Evolutionary conservation across 2,113 vertebrate species (phyloP).

Genomic region (Aplodontia rufa): DNA sequence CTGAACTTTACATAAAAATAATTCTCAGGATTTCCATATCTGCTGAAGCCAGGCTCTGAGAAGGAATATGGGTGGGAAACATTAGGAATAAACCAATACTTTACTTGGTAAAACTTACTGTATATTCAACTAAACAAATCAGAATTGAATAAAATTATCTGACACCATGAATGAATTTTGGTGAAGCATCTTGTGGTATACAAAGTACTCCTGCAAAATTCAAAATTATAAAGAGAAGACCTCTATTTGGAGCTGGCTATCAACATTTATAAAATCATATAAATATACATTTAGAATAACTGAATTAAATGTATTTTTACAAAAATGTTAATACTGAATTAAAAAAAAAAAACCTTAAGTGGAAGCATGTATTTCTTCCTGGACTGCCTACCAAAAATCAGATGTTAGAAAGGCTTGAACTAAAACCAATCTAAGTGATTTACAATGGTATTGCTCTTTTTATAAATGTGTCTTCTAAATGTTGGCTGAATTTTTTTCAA

Average conservation of each 20-base stretch:
- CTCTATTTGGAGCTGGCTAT: background rate
- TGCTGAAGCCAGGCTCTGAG: background rate
- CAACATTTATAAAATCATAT: background rate
- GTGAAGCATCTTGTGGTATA: background rate
- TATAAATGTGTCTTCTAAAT: background rate
- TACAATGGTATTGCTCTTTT: background rate
- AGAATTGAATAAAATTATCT: background rate
- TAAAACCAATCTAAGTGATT: background rate
- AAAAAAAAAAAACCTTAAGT: background rate
- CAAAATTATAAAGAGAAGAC: background rate
- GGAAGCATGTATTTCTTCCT: too few species aligned
- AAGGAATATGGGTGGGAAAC: background rate
- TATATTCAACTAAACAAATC: background rate
- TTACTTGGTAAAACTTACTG: background rate
- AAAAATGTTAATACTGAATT: background rate
- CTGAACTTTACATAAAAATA: background rate
- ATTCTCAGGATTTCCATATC: background rate
- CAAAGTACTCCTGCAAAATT: background rate
- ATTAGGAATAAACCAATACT: background rate
- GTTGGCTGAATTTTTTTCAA: background rate
- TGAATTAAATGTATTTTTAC: background rate
- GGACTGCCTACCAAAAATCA: background rate
- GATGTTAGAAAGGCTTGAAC: background rate
- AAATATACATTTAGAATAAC: background rate
- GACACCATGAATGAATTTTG: background rate